phyloP scores from a whole-genome alignment of 2,113 vertebrate species.

The Melierax canorus region DNA sequence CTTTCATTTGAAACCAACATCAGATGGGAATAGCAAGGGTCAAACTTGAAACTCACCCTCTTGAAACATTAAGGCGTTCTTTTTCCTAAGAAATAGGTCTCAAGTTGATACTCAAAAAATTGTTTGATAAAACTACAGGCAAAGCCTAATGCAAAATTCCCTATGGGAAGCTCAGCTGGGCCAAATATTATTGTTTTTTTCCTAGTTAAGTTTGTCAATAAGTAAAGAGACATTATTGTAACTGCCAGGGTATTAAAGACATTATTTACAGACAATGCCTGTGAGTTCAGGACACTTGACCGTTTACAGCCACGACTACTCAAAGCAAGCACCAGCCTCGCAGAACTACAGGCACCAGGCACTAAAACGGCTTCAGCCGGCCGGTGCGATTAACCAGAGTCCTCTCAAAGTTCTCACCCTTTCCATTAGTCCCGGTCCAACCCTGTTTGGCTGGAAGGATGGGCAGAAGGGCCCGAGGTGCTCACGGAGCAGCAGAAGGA shows the following conservation, averaged over 20 bases:
- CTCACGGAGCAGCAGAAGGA: neutral
- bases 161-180: neutral
- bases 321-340: neutral
- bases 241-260: neutral
- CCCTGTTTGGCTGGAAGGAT: fast-evolving
- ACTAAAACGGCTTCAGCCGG: neutral
- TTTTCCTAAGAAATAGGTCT: neutral
- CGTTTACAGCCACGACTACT: neutral
- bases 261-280: neutral
- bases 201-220: neutral
- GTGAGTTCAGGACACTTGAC: neutral
- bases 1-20: neutral
- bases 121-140: neutral
- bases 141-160: neutral
- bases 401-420: neutral
- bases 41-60: neutral
- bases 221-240: fast-evolving
- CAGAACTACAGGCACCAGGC: neutral
- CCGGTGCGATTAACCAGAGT: fast-evolving
- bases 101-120: neutral
- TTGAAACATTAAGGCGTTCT: neutral
- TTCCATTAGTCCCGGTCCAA: fast-evolving
- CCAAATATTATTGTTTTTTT: fast-evolving
- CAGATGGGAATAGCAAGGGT: neutral
- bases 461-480: neutral